Conservation (phyloP, 2,113 vertebrate species). For the Sclerurus mexicanus region DNA sequence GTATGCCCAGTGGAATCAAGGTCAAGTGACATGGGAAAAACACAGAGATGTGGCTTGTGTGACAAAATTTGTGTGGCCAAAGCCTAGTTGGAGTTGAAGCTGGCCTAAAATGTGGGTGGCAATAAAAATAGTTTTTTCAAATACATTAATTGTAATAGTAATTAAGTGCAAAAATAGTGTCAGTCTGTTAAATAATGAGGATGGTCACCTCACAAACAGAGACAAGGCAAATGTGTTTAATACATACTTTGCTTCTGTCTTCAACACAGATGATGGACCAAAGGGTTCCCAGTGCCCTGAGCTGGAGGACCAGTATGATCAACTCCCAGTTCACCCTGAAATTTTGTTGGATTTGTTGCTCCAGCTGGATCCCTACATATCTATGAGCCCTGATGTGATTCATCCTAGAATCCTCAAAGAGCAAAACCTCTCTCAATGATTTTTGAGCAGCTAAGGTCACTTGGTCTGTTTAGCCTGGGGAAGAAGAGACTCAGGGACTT, state of each 20-base stretch:
- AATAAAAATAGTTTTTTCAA: neutral
- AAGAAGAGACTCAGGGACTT: neutral
- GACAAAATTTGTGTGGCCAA: too few relatives aligned
- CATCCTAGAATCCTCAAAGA: neutral
- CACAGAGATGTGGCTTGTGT: too few relatives aligned
- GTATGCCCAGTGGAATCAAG: too few relatives aligned
- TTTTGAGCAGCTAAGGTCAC: neutral
- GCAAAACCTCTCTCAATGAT: neutral
- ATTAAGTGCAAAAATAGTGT: neutral
- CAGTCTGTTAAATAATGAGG: neutral
- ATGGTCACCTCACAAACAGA: neutral
- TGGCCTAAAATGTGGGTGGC: too few relatives aligned
- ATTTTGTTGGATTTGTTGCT: too few relatives aligned
- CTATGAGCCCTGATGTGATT: neutral
- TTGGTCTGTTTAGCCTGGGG: neutral
- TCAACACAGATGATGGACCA: neutral
- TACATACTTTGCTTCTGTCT: neutral
- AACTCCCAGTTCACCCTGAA: neutral
- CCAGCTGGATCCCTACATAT: neutral
- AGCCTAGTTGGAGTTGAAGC: too few relatives aligned
- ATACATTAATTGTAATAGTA: neutral
- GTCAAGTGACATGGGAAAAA: too few relatives aligned
- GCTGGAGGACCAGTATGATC: neutral
- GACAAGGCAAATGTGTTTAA: neutral
- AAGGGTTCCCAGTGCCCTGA: neutral